Conservation (phyloP, 64 coral and sea anemone species). For the Porites lutea region DNA sequence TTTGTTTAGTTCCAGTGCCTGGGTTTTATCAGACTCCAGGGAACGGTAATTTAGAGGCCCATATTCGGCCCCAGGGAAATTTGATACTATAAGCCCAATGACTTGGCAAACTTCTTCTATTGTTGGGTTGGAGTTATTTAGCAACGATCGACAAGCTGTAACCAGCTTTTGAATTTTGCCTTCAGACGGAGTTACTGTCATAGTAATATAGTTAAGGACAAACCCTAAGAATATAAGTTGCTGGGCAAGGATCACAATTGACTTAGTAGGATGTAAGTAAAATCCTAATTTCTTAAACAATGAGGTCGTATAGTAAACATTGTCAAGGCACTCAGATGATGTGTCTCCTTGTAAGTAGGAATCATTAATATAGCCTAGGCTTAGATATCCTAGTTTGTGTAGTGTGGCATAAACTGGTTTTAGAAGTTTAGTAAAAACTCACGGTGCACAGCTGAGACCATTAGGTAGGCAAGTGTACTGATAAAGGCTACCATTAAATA, state of each 20-base stretch:
- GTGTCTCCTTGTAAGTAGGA: constrained; percentile 18
- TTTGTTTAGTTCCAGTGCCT: neutral
- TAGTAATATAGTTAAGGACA: constrained; percentile 7
- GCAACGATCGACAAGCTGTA: neutral
- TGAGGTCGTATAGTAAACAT: constrained; percentile 5
- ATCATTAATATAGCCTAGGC: constrained; percentile 26
- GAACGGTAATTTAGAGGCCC: constrained; percentile 24
- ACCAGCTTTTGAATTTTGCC: neutral
- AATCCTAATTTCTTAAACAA: constrained; percentile 9
- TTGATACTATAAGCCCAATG: constrained; percentile 24
- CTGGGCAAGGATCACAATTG: neutral
- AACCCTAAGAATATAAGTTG: constrained; percentile 2
- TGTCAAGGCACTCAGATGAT: constrained; percentile 20
- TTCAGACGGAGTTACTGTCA: constrained; percentile 7
- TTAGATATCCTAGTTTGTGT: neutral
- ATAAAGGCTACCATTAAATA: constrained; percentile 52
- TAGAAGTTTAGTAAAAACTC: constrained; percentile 38
- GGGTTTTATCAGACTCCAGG: constrained; percentile 15
- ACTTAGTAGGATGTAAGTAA: neutral
- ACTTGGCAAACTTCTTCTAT: constrained; percentile 17
- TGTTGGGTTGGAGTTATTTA: neutral
- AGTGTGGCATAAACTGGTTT: constrained; percentile 9
- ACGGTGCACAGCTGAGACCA: constrained; percentile 45
- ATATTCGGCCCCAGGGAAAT: constrained; percentile 21
- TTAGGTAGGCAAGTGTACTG: constrained; percentile 50